Percentiles rank a stretch among this genome's conserved stretches.
phyloP scores from a whole-genome alignment of 2,113 vertebrate genomes.

The Chionomys nivalis region DNA sequence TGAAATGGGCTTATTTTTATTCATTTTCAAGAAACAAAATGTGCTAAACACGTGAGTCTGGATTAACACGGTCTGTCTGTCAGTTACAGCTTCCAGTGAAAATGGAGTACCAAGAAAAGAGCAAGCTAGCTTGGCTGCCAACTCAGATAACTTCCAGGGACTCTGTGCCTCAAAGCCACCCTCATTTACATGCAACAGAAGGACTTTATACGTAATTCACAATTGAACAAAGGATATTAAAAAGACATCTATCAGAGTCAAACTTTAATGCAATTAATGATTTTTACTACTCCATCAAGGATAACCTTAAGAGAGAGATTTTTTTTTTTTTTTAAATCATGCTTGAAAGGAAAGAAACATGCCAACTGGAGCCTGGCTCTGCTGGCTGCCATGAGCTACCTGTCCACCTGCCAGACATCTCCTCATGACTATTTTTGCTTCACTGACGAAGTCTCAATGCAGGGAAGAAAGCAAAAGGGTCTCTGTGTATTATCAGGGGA shows the following conservation, averaged over 20 bases:
- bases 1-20: not conserved
- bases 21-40: conserved; percentile 4
- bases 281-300: not conserved
- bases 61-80: not conserved
- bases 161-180: not conserved
- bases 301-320: not conserved
- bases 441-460: not conserved
- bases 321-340: not conserved
- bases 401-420: not conserved
- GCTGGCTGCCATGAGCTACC: not conserved
- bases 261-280: not conserved
- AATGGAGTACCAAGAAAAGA: not conserved
- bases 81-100: not conserved
- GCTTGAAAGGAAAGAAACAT: not conserved
- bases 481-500: not conserved
- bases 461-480: not conserved
- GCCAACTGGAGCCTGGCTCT: not conserved
- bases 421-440: not conserved
- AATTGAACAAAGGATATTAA: not conserved
- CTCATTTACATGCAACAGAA: not conserved
- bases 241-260: not conserved
- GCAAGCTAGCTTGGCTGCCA: not conserved
- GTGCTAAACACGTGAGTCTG: not conserved
- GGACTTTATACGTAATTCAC: not conserved
- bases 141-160: no score